Conservation (phyloP, 2,888 invertebrate genomes). For the Chirona hameri region DNA sequence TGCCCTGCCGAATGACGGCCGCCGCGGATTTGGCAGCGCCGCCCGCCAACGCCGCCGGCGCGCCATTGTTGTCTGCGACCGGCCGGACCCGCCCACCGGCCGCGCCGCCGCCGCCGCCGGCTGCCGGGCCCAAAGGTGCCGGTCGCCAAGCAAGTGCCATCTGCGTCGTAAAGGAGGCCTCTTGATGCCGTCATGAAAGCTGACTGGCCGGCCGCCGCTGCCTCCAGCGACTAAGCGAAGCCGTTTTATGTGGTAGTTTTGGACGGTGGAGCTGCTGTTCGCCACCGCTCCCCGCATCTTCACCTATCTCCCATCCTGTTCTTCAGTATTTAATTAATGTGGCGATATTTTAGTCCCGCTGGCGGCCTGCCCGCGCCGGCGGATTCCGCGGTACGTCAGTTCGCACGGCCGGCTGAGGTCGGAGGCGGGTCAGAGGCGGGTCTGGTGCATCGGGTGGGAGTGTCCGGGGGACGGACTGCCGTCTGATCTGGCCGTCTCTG, state of each 20-base stretch:
- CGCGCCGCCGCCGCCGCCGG: background rate
- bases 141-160: background rate
- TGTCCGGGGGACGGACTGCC: background rate
- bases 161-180: background rate
- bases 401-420: no score
- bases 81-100: background rate
- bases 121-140: background rate
- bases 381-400: background rate
- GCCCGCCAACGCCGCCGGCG: background rate
- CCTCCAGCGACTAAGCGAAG: background rate
- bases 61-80: background rate
- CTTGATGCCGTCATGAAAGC: background rate
- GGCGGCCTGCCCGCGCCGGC: background rate
- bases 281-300: background rate
- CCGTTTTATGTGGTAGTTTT: background rate
- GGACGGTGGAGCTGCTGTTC: background rate
- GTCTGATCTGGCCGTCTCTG: background rate
- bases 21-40: background rate
- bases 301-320: background rate
- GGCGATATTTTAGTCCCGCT: background rate
- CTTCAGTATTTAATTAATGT: background rate
- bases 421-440: no score
- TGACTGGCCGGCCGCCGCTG: background rate
- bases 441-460: no score
- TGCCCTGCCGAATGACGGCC: background rate